Base-by-base conservation (phyloP, 2,797 vertebrate species). In the Rhynchotus rufescens region DNA sequence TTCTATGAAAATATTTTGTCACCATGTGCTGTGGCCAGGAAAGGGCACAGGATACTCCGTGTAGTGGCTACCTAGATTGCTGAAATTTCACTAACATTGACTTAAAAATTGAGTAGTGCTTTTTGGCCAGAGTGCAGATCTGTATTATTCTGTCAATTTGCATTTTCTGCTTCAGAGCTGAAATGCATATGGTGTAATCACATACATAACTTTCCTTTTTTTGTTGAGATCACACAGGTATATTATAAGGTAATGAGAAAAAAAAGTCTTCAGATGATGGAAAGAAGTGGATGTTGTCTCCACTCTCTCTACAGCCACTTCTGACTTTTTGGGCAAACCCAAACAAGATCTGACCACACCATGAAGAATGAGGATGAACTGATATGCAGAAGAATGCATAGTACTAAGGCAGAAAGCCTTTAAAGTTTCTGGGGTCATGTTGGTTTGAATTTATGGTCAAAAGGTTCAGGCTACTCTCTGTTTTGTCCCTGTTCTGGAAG, bases 31-130 rank as follows among this genome's bases (percentile, higher is more conserved):
- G 42, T 25, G 56, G 45, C 56, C 51, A 34, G n/a, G 23, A 38
- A 0, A 4, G 22, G 72, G 25, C 60, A 19, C 0, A 3, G 38
- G 28, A 26, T 42, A 16, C 54, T 12, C 68, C 10, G 9, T 1
- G 30, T 0, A n/a, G 28, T 3, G 66, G 34, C 61, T 49, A 67
- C 9, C 49, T 28, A 12, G 42, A 28, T 10, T 2, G 10, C 22
- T 57, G 68, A 61, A 19, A 8, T 51, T 13, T 22, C 1, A 3
- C n/a, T 49, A 23, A 34, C 17, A 7, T 3, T 32, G 66, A 52
- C 83, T 72, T 72, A 44, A 80, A 92, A 85, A 30, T 8, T 12
- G 45, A 19, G 28, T 11, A 45, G 44, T 16, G 38, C 11, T 80
- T 40, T 4, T 10, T 59, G 76, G 57, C 45, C 60, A 0, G 4